These are phyloP conservation scores for Ectropis crepuscularia DNA, from an alignment of 2,888 invertebrate species.

Conservation along the genomic window DNA sequence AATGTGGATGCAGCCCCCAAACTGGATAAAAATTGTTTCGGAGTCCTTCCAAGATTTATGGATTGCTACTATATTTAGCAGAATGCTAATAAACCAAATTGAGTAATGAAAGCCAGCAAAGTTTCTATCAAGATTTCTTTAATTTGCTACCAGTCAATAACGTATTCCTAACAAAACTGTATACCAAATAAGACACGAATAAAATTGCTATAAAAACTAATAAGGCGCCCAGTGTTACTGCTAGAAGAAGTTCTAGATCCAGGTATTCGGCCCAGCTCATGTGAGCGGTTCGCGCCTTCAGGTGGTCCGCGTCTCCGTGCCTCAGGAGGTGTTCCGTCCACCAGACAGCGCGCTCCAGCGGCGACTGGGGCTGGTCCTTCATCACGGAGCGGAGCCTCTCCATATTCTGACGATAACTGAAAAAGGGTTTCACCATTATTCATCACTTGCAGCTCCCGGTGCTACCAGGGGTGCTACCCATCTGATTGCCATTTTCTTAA, in stretches of 20 bases:
- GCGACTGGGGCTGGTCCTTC: slow-evolving; percentile 17
- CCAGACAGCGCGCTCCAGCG: slow-evolving; percentile 19
- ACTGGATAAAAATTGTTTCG: too few species aligned
- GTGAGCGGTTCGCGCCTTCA: slow-evolving; percentile 1
- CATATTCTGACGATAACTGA: slow-evolving; percentile 3
- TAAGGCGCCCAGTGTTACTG: background rate
- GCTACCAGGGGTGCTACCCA: too few species aligned
- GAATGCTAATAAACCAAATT: background rate
- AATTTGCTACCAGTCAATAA: background rate
- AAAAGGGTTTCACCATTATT: too few species aligned
- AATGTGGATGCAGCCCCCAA: too few species aligned
- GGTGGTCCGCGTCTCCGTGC: slow-evolving; percentile 9
- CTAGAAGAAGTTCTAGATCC: background rate
- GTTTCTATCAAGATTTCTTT: background rate
- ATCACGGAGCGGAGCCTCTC: background rate
- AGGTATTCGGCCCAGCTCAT: slow-evolving; percentile 9
- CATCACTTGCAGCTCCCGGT: too few species aligned
- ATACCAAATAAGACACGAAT: background rate
- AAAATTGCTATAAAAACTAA: background rate
- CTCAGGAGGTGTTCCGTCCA: slow-evolving; percentile 20
- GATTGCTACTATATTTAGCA: background rate
- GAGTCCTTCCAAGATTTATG: too few species aligned
- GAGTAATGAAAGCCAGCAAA: background rate
- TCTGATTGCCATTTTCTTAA: too few species aligned
- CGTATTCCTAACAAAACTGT: background rate